Evolutionary conservation across 2,113 vertebrate genomes (phyloP).

Genomic region (Struthidea cinerea): DNA sequence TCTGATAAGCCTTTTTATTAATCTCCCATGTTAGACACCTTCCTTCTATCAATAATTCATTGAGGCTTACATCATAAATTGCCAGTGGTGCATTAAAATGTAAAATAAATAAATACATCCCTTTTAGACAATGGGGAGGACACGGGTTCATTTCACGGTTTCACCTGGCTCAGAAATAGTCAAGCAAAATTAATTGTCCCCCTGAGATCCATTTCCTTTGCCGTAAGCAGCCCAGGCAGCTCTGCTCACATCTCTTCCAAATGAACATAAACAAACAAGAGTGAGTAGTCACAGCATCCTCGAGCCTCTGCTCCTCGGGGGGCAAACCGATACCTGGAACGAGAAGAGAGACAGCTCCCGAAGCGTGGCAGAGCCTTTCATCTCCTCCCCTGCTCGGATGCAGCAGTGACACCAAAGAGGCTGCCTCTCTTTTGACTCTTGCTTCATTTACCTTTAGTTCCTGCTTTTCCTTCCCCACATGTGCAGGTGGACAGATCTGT

Average conservation of each 20-base stretch:
- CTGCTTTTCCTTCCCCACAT: neutral
- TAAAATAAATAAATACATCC: conserved; percentile 39
- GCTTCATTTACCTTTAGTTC: neutral
- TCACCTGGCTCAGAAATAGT: conserved; percentile 36
- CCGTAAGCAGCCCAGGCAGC: neutral
- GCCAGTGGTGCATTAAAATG: neutral
- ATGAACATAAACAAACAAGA: conserved; percentile 32
- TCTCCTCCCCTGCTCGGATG: neutral
- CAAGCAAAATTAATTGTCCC: conserved; percentile 27
- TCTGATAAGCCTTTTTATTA: neutral
- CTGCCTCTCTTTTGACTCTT: neutral
- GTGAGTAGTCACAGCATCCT: neutral
- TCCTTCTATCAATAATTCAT: conserved; percentile 30
- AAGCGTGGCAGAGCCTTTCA: neutral
- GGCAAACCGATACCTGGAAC: neutral
- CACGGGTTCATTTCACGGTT: neutral
- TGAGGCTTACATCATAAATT: neutral
- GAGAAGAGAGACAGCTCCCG: neutral
- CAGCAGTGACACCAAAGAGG: neutral
- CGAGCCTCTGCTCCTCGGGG: neutral
- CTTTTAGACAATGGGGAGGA: neutral
- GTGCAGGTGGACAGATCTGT: neutral
- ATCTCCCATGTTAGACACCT: neutral
- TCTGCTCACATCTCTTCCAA: neutral
- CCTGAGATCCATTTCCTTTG: conserved; percentile 18